phyloP scores from a whole-genome alignment of 2,888 invertebrate genomes.

The Hyppa rectilinea region DNA sequence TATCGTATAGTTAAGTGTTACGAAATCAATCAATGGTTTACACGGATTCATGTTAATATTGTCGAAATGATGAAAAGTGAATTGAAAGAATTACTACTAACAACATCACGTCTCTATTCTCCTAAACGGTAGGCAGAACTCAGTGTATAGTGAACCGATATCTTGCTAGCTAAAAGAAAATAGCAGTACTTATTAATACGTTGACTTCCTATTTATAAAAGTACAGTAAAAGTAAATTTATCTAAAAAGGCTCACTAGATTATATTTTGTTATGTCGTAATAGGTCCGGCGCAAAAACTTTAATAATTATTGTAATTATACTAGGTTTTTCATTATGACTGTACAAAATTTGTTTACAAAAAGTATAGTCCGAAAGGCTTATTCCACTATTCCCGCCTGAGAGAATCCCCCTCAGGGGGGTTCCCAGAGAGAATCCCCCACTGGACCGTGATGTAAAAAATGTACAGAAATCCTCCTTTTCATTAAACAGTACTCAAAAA shows the following conservation, averaged over 20 bases:
- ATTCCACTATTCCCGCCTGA: too few species aligned
- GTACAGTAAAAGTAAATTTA: too few species aligned
- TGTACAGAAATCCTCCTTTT: too few species aligned
- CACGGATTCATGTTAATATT: background rate
- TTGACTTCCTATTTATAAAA: too few species aligned
- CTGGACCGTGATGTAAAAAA: too few species aligned
- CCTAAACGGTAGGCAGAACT: background rate
- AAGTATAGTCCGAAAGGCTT: too few species aligned
- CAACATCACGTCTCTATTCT: background rate
- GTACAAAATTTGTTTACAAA: too few species aligned
- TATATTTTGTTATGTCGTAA: slow-evolving; percentile 25
- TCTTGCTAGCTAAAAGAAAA: slow-evolving; percentile 2
- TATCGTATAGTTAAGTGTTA: slow-evolving; percentile 57
- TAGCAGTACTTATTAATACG: background rate
- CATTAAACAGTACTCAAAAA: too few species aligned
- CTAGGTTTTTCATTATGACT: too few species aligned
- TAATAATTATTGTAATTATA: background rate
- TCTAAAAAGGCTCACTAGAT: too few species aligned
- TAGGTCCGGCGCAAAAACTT: slow-evolving; percentile 23
- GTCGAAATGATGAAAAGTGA: background rate
- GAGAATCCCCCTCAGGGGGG: too few species aligned
- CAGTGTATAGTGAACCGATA: background rate
- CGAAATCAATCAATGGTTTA: slow-evolving; percentile 60
- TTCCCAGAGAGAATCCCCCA: too few species aligned
- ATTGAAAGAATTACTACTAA: background rate